Base-by-base conservation (phyloP, 2,113 vertebrate genomes). In the Henicopernis longicauda region DNA sequence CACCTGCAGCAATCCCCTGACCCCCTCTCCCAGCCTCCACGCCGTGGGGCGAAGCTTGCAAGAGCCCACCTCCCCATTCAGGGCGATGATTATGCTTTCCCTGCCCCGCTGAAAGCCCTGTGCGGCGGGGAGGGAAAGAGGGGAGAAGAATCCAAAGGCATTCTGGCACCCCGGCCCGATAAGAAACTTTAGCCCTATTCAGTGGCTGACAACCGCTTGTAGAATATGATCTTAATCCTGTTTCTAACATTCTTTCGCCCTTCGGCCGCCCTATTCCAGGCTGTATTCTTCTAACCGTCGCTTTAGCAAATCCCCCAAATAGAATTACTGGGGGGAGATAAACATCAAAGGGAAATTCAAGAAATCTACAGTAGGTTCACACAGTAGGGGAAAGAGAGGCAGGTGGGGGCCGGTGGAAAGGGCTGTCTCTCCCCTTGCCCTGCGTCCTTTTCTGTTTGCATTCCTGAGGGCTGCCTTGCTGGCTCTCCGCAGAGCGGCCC, bases 191-290 rank as follows among this genome's bases (percentile, higher is more conserved):
- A 98, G 97, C 98, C 98, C 98, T 47, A 99, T 99, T 99, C 98
- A 99, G 98, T 66, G 40, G 95, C 97, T 99, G 99, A 99, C 99
- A 99, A 97, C 90, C 98, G 93, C 98, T 98, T 98, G 98, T 98
- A 99, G 98, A 99, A 99, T 99, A 99, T 98, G 98, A 99, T 99
- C 98, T 98, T 99, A 99, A 99, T 99, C 99, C 98, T 98, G 98
- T 99, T 99, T 98, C 98, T 96, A 99, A 98, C 98, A 98, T 98
- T 99, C 98, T 98, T 98, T 98, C 97, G 98, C 97, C 97, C 97
- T 92, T 98, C 95, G 98, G 98, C 98, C 97, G 97, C 97, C 98
- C 98, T 97, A 96, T 98, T 98, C 98, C 95, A 54, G 97, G 82
- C 98, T 98, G 98, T 98, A 98, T 99, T 99, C 98, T 99, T 98